A percentile compares a stretch with the other conserved stretches of the same genome.
Evolutionary conservation across 2,113 vertebrate species (phyloP).

Genomic region (Cranoglanis bouderius): DNA sequence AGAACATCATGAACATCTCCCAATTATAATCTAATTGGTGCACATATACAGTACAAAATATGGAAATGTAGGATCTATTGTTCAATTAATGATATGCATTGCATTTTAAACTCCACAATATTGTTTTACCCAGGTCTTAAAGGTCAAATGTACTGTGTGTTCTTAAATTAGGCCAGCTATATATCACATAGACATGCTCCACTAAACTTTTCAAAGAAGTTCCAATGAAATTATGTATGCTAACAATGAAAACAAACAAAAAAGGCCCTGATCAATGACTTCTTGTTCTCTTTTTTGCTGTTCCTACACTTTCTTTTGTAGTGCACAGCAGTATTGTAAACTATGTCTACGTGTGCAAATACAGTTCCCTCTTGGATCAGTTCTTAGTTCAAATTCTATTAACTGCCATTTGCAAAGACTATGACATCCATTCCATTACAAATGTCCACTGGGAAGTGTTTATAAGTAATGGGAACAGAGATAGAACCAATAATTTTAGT

Average conservation of each 20-base stretch:
- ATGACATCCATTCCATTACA: conserved; percentile 44
- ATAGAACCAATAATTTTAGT: conserved; percentile 8
- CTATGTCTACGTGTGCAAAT: conserved; percentile 16
- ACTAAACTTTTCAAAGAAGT: not conserved
- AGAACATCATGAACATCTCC: not conserved
- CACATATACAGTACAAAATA: not conserved
- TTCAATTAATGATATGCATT: not conserved
- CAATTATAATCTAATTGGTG: not conserved
- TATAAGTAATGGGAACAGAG: conserved; percentile 45
- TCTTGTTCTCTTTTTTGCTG: conserved; percentile 16
- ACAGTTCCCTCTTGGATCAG: conserved; percentile 13
- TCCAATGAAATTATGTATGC: not conserved
- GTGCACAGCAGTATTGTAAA: conserved; percentile 7
- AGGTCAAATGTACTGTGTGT: conserved; percentile 1
- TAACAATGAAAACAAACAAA: conserved; percentile 25
- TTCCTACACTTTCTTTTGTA: conserved; percentile 23
- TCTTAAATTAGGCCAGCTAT: not conserved
- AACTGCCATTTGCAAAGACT: conserved; percentile 44
- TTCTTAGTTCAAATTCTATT: conserved; percentile 43
- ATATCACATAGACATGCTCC: not conserved
- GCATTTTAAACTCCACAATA: not conserved
- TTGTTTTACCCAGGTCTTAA: not conserved
- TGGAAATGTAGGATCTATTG: not conserved
- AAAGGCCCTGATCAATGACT: conserved; percentile 10
- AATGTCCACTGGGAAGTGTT: conserved; percentile 36